Conservation (phyloP, 2,888 invertebrate genomes). For the Pimpla rufipes region DNA sequence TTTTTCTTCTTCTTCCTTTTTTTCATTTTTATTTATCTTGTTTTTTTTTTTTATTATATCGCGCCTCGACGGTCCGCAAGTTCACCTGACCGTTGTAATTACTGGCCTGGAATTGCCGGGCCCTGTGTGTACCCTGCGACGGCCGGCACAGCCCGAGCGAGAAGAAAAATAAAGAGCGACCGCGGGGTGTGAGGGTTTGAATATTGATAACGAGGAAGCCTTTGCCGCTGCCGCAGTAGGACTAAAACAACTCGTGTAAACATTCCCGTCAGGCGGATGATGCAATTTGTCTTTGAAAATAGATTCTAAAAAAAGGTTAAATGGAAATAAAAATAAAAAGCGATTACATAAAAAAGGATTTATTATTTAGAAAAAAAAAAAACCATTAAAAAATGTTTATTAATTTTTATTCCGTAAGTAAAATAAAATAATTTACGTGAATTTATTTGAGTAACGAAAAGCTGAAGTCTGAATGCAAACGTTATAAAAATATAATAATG, state of each 20-base stretch:
- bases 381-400: not conserved
- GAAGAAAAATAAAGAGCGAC: conserved; percentile 45
- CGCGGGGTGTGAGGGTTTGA: not conserved
- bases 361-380: too few relatives aligned
- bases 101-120: conserved; percentile 70
- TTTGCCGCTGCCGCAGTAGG: not conserved
- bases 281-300: not conserved
- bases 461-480: too few relatives aligned
- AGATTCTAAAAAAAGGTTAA: not conserved
- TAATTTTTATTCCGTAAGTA: too few relatives aligned
- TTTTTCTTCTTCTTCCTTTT: not conserved
- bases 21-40: not conserved
- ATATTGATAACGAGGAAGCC: conserved; percentile 9
- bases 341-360: too few relatives aligned
- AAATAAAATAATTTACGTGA: not conserved
- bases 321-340: not conserved
- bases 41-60: conserved; percentile 10
- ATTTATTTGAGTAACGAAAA: not conserved
- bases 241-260: not conserved
- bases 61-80: conserved; percentile 33
- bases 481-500: not conserved
- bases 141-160: not conserved
- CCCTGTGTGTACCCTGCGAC: conserved; percentile 15
- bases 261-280: not conserved
- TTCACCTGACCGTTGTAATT: conserved; percentile 71